Conservation (phyloP, 2,113 vertebrate genomes). For the Heterotilapia buettikoferi region DNA sequence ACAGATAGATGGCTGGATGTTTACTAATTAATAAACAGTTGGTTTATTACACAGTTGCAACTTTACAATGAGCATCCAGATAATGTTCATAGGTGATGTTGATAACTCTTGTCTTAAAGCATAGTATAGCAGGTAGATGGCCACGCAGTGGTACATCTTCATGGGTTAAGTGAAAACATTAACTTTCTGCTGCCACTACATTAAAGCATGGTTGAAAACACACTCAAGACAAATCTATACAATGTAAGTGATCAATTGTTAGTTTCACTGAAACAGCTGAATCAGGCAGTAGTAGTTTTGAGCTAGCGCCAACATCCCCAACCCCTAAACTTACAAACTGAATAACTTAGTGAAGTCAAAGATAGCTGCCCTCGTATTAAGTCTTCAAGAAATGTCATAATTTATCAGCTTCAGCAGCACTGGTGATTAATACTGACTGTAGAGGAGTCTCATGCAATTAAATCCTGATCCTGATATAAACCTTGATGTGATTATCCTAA, state of each 20-base stretch:
- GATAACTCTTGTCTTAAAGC: neutral
- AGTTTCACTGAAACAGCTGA: neutral
- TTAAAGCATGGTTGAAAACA: neutral
- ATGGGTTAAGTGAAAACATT: neutral
- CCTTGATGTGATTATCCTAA: neutral
- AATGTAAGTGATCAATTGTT: neutral
- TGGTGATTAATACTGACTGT: neutral
- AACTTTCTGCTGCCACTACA: neutral
- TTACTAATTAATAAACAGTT: neutral
- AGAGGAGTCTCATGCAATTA: neutral
- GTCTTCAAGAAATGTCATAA: neutral
- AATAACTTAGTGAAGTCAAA: neutral
- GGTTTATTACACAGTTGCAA: neutral
- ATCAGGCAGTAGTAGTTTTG: neutral
- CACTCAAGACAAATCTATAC: neutral
- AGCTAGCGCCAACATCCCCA: neutral
- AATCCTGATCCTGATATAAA: neutral
- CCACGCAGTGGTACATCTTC: neutral
- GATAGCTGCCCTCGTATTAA: neutral
- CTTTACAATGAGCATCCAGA: neutral
- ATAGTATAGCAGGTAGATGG: neutral
- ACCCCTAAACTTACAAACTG: neutral
- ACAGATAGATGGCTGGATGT: neutral
- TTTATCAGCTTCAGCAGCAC: neutral
- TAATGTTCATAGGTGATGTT: neutral